These are phyloP conservation scores for Drosophila rhopaloa DNA, from an alignment of 1,140 invertebrate species.

Conservation along the genomic window DNA sequence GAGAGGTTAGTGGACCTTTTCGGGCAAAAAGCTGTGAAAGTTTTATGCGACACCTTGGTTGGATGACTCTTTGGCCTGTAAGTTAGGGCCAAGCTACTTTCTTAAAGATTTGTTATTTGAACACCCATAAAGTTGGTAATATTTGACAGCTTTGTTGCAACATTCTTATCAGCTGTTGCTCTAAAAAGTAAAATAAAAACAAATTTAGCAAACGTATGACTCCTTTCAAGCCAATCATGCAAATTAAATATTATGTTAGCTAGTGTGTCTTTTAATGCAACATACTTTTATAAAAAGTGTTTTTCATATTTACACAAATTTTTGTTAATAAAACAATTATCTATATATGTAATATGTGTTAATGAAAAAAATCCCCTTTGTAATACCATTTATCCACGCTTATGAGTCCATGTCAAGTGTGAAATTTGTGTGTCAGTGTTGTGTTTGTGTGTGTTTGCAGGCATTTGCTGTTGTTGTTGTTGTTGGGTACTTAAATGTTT, in stretches of 20 bases:
- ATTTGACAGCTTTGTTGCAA: not conserved
- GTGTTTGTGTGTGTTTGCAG: constrained; percentile 22
- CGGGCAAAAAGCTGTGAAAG: constrained; percentile 9
- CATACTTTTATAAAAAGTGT: too few species aligned
- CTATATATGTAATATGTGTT: too few species aligned
- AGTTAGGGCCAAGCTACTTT: not conserved
- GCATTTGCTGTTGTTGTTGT: constrained; percentile 41
- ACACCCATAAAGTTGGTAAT: not conserved
- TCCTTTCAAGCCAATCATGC: too few species aligned
- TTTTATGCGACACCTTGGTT: constrained; percentile 7
- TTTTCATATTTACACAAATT: too few species aligned
- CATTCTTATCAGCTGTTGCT: too few species aligned
- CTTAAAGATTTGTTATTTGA: not conserved
- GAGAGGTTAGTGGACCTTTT: constrained; percentile 5
- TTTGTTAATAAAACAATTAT: too few species aligned
- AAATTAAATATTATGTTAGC: too few species aligned
- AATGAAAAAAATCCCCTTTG: not conserved
- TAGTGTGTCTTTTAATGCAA: too few species aligned
- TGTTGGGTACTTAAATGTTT: constrained; percentile 68
- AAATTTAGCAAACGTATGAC: too few species aligned
- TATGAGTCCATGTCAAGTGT: constrained; percentile 24
- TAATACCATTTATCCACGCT: constrained; percentile 1
- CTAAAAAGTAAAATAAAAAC: too few species aligned
- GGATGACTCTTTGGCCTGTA: not conserved
- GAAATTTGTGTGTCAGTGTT: constrained; percentile 17